Percentiles rank a stretch among this genome's conserved stretches.
Evolutionary conservation across 2,113 vertebrate species (phyloP).

Genomic region (Brienomyrus brachyistius): DNA sequence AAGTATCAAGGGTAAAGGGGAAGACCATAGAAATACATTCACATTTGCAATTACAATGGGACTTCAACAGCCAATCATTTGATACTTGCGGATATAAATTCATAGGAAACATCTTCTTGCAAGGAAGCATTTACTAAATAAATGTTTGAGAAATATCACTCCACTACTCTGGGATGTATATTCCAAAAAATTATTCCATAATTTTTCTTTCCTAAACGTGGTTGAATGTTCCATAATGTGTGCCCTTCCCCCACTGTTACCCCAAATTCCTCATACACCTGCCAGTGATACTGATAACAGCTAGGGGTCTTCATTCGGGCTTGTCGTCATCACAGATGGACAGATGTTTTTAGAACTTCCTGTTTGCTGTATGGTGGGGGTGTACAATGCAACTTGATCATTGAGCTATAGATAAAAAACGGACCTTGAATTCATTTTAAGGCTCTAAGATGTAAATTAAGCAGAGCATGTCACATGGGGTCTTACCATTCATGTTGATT

Average conservation of each 20-base stretch:
- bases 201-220: background rate
- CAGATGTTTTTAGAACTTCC: background rate
- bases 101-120: background rate
- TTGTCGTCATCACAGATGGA: background rate
- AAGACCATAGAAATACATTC: background rate
- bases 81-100: background rate
- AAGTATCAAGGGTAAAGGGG: background rate
- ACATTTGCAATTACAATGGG: background rate
- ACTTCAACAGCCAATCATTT: background rate
- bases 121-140: background rate
- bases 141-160: background rate
- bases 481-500: background rate
- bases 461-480: background rate
- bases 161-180: background rate
- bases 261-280: background rate
- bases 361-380: background rate
- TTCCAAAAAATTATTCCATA: background rate
- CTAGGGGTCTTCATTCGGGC: background rate
- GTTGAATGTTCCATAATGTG: background rate
- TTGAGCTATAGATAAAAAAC: background rate
- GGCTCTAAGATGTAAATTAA: background rate
- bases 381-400: background rate
- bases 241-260: background rate
- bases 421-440: background rate
- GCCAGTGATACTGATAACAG: background rate